These are phyloP conservation scores for Falcaria lacertinaria DNA, from an alignment of 2,888 invertebrate species.

Conservation along the genomic window DNA sequence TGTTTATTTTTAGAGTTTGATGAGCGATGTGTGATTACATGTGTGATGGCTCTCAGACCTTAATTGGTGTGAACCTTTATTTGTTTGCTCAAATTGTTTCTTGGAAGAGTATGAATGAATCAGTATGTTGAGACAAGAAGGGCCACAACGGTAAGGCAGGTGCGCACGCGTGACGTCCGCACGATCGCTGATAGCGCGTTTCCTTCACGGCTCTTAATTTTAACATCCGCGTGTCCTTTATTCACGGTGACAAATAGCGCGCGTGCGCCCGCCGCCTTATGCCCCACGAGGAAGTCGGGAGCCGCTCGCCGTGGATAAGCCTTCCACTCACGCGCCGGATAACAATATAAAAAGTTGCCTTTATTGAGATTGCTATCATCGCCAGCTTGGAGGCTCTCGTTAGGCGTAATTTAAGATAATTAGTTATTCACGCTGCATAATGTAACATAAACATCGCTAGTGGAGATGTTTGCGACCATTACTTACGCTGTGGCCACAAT, in stretches of 20 bases:
- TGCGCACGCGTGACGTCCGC: constrained; percentile 35
- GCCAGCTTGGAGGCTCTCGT: background rate
- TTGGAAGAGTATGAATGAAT: background rate
- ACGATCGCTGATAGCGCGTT: constrained; percentile 32
- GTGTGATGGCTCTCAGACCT: too few species aligned
- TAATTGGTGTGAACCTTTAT: too few species aligned
- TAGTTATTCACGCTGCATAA: background rate
- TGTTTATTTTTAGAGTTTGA: too few species aligned
- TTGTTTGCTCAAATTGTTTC: background rate
- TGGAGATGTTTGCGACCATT: background rate
- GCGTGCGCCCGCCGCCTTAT: constrained; percentile 22
- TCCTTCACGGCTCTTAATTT: constrained; percentile 40
- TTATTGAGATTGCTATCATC: background rate
- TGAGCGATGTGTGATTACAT: too few species aligned
- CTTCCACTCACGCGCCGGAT: background rate
- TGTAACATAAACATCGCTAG: background rate
- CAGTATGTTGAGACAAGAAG: background rate
- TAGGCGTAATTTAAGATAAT: background rate
- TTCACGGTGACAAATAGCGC: constrained; percentile 45
- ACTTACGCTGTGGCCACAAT: background rate
- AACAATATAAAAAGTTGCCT: background rate
- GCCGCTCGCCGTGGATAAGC: background rate
- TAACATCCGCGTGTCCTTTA: constrained; percentile 35
- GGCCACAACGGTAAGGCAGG: constrained; percentile 36
- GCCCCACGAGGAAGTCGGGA: constrained; percentile 21